These are phyloP conservation scores for Willowsia nigromaculata DNA, from an alignment of 2,888 invertebrate genomes.

Conservation along the genomic window DNA sequence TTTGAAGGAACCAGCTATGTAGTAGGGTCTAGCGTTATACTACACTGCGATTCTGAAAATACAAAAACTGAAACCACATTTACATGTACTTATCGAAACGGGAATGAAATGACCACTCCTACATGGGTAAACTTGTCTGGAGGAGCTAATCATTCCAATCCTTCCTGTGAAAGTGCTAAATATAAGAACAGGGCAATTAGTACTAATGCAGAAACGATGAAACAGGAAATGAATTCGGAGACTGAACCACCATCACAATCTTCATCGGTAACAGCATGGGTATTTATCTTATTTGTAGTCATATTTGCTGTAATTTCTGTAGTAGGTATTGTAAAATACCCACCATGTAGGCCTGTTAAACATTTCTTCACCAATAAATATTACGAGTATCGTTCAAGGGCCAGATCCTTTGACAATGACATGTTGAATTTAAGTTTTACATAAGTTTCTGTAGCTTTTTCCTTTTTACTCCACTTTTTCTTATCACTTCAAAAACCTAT, in stretches of 20 bases:
- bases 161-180: no score
- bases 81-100: background rate
- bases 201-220: background rate
- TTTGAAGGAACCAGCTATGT: no score
- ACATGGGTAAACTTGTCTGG: background rate
- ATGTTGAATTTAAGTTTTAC: background rate
- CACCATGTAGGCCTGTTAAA: constrained; percentile 7
- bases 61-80: background rate
- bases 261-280: background rate
- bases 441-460: no score
- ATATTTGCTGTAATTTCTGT: background rate
- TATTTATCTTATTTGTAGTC: background rate
- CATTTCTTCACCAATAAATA: background rate
- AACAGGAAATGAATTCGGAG: background rate
- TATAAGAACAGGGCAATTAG: background rate
- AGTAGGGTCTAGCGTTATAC: no score
- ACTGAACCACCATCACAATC: background rate
- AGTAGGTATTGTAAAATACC: constrained; percentile 8
- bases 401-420: background rate
- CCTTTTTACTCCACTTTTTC: no score
- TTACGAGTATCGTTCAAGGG: background rate
- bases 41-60: background rate
- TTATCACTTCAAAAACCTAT: no score
- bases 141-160: no score
- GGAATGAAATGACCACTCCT: background rate